Base-by-base conservation (phyloP, 1,140 invertebrate genomes). In the Sitophilus oryzae region DNA sequence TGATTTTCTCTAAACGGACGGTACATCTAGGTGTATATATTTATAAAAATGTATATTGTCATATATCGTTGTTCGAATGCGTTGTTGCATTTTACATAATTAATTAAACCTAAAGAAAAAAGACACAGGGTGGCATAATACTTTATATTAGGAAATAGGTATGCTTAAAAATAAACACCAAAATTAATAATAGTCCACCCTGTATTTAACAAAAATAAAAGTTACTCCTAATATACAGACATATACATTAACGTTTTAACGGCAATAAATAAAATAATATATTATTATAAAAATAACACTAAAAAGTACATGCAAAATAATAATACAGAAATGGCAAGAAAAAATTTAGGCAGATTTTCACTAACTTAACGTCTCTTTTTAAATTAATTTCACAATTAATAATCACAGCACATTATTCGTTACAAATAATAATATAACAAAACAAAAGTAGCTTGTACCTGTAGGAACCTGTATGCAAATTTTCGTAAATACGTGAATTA, bases 241-340 rank as follows among this genome's bases (percentile, higher is more conserved):
- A n/a, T n/a, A n/a, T n/a, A n/a, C n/a, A n/a, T n/a, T n/a, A n/a
- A n/a, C 19, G 18, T 34, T 41, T 50, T 55, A 59, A 56, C 25
- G 49, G 62, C 48, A 58, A 62, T 63, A 59, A 55, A 65, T 59
- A 53, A 61, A n/a, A n/a, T n/a, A n/a, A n/a, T n/a, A n/a, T n/a
- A n/a, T n/a, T n/a, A n/a, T n/a, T n/a, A n/a, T n/a, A n/a, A n/a
- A n/a, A n/a, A 51, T 46, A 36, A 54, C 49, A 60, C 53, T 63
- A 61, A 60, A 55, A 66, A 21, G 58, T 62, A 61, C 11, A 30
- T 30, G 25, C 25, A 30, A 30, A 59, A 60, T 48, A 62, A 65
- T 67, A 70, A 68, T 68, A 70, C 66, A 70, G 65, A 67, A 67
- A 70, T 70, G 68, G 68, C 68, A 70, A 70, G 68, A 69, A 65